These are phyloP conservation scores for Stylophora pistillata DNA, from an alignment of 64 coral and sea anemone species.

Conservation along the genomic window DNA sequence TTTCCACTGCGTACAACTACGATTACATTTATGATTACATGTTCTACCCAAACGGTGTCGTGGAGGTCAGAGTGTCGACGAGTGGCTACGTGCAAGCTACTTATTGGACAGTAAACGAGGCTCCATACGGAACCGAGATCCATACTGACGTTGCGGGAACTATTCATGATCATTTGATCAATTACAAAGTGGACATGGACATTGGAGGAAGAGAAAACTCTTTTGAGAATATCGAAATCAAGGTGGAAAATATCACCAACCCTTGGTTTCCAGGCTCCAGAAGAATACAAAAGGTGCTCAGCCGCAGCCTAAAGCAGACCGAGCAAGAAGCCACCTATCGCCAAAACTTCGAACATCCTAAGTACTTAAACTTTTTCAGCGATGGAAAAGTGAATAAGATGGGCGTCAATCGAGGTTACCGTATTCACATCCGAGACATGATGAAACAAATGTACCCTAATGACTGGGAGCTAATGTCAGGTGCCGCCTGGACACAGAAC, in stretches of 20 bases:
- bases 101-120: conserved; percentile 41
- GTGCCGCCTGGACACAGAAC: conserved; percentile 40
- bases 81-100: conserved; percentile 62
- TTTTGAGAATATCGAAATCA: conserved; percentile 52
- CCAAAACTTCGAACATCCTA: conserved; percentile 60
- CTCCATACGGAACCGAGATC: conserved; percentile 19
- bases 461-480: conserved; percentile 19
- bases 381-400: conserved; percentile 31
- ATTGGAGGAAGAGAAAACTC: conserved; percentile 59
- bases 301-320: conserved; percentile 41
- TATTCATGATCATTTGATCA: conserved; percentile 65
- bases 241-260: conserved; percentile 43
- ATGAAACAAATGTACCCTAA: conserved; percentile 70
- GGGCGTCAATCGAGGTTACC: conserved; percentile 49
- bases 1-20: conserved; percentile 63
- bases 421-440: conserved; percentile 54
- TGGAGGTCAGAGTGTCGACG: conserved; percentile 56
- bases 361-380: conserved; percentile 69
- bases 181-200: conserved; percentile 75
- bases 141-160: conserved; percentile 26
- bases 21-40: conserved; percentile 81
- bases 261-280: conserved; percentile 42
- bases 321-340: conserved; percentile 69
- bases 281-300: conserved; percentile 41
- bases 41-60: conserved; percentile 75